Evolutionary conservation across 2,888 invertebrate genomes (phyloP).

Genomic region (Lepetodrilus schrolli): DNA sequence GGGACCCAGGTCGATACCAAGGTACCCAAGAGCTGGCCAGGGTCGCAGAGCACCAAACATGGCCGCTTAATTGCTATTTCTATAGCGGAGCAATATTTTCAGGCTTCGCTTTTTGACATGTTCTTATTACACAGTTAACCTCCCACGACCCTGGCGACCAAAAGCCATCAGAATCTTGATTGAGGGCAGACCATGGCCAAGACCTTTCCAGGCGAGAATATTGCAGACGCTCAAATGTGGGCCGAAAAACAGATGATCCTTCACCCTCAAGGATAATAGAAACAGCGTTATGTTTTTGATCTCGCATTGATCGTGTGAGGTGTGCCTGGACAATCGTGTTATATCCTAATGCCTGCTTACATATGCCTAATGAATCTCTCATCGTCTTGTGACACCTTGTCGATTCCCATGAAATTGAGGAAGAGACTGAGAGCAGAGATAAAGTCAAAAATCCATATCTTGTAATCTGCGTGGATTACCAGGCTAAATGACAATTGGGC

Average conservation of each 20-base stretch:
- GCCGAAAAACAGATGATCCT: constrained; percentile 29
- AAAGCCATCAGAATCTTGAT: constrained; percentile 31
- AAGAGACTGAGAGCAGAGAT: constrained; percentile 7
- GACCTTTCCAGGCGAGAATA: not conserved
- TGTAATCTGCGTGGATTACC: constrained; percentile 31
- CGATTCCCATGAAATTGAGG: constrained; percentile 14
- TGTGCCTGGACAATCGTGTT: not conserved
- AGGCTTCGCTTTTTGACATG: constrained; percentile 32
- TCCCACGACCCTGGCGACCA: not conserved
- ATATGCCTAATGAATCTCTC: constrained; percentile 43
- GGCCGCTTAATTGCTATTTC: constrained; percentile 40
- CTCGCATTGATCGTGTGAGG: constrained; percentile 27
- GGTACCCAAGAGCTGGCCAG: not conserved
- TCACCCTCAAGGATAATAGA: constrained; percentile 25
- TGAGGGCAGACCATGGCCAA: constrained; percentile 11
- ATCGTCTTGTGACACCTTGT: constrained; percentile 32
- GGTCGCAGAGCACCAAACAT: constrained; percentile 33
- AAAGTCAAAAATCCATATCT: not conserved
- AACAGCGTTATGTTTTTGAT: constrained; percentile 33
- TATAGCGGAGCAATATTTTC: constrained; percentile 29
- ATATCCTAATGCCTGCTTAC: constrained; percentile 41
- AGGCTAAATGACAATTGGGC: constrained; percentile 30
- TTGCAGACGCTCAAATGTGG: not conserved
- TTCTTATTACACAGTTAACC: constrained; percentile 47
- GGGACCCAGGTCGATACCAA: not conserved